These are phyloP conservation scores for Xylophagus ater DNA, from an alignment of 2,888 invertebrate species.

Conservation along the genomic window DNA sequence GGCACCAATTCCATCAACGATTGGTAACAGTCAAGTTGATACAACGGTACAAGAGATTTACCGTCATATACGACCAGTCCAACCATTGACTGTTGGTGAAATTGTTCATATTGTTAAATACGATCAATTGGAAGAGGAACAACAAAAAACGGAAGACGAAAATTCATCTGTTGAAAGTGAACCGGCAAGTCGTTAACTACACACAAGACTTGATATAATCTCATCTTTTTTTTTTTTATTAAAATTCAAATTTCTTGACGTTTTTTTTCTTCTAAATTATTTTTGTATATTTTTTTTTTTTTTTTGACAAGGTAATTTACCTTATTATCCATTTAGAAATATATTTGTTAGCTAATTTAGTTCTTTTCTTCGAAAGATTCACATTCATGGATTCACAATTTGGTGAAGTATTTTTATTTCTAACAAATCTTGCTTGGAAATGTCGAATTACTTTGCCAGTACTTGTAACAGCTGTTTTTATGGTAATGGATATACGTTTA, in stretches of 20 bases:
- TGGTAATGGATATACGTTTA: slow-evolving; percentile 55
- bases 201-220: too few relatives aligned
- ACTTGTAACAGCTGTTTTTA: slow-evolving; percentile 52
- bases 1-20: slow-evolving; percentile 37
- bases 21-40: too few relatives aligned
- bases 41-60: slow-evolving; percentile 32
- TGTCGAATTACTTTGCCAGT: slow-evolving; percentile 55
- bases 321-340: too few relatives aligned
- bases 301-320: too few relatives aligned
- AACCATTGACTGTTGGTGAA: slow-evolving; percentile 44
- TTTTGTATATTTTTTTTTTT: too few relatives aligned
- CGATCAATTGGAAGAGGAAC: slow-evolving; percentile 41
- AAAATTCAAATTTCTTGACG: too few relatives aligned
- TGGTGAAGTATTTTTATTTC: slow-evolving; percentile 47
- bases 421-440: slow-evolving; percentile 61
- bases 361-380: too few relatives aligned
- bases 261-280: too few relatives aligned
- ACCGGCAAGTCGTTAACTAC: slow-evolving; percentile 10
- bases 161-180: slow-evolving; percentile 10
- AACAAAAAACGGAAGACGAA: slow-evolving; percentile 19
- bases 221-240: too few relatives aligned
- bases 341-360: too few relatives aligned
- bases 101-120: slow-evolving; percentile 42
- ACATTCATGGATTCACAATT: slow-evolving; percentile 40
- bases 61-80: slow-evolving; percentile 42